Base-by-base conservation (phyloP, 2,113 vertebrate species). In the Struthio camelus region DNA sequence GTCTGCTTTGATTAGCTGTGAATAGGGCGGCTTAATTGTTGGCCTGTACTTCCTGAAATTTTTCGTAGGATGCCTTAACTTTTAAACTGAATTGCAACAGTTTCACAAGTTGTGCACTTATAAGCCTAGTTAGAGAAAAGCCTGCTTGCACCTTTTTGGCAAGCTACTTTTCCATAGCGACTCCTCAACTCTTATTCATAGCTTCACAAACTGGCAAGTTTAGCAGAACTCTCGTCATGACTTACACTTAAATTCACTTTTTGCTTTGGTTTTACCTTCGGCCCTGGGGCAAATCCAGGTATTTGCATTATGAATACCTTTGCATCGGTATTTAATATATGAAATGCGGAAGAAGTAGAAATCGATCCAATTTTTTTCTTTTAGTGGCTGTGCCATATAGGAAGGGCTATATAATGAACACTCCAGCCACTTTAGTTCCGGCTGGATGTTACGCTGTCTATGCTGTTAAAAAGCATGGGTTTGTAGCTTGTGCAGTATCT, bases 381-480 rank as follows among this genome's bases (percentile, higher is more conserved):
- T 32, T 15, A 42, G 69, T 28, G n/a, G 70, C 23, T 50, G 7
- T 71, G 54, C 73, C 5, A 1, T 32, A 40, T 42, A 6, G 51
- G 24, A 76, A 9, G 71, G 20, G 42, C 28, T 42, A 6, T 2
- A 0, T 15, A 10, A 56, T 58, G 38, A 85, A 4, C 27, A 4
- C 40, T 10, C 34, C 32, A 65, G 69, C 61, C 40, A 6, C n/a
- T 8, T 36, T 28, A 58, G 62, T 56, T 65, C 10, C 53, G 40
- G 8, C 17, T 17, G 34, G 40, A n/a, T n/a, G n/a, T n/a, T n/a
- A n/a, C n/a, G n/a, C n/a, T n/a, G n/a, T n/a, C n/a, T 17, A 11
- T 56, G 59, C 20, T 4, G 0, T 53, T 28, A 11, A 69, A 19
- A 12, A 16, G 64, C 8, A 0, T 14, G n/a, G 22, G 6, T 34